Base-by-base conservation (phyloP, 1,140 invertebrate species). In the Drosophila rufa region DNA sequence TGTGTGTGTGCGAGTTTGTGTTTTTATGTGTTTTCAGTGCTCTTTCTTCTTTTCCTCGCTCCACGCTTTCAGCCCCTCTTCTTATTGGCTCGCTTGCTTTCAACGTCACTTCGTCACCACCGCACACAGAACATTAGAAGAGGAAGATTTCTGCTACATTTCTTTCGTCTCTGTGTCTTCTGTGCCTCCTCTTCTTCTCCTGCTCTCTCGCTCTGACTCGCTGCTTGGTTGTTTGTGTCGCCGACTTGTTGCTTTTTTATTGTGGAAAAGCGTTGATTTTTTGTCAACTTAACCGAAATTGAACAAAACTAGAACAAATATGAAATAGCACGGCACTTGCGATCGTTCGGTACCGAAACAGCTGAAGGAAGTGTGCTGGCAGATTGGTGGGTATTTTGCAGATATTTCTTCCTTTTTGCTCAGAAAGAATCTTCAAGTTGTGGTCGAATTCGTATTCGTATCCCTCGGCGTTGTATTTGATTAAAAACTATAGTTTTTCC, bases 21-120 rank as follows among this genome's bases (percentile, higher is more conserved):
- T 73, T 73, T 71, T 71, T 36, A 53, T 51, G 51, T 76, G 53
- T 75, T 56, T 70, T 75, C 48, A 47, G 42, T 22, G 47, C 50
- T 77, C 62, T 77, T 67, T 75, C 73, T 77, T 48, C 45, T 27
- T 57, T 38, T 48, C 66, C 22, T 56, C 40, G 33, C 27, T 75
- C 42, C 48, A n/a, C 25, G 27, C 57, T 50, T 25, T 42, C 15
- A 22, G 25, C 19, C 47, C 55, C 30, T 58, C 75, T 78, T 55
- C 65, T 25, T 71, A 58, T 62, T 60, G 53, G 53, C 64, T 77
- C 57, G 33, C 38, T 59, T 73, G 53, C 76, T 71, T 79, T 71
- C 46, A 56, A 58, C 76, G 75, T 79, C 75, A 79, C 75, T 79
- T 79, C 76, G 76, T 79, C 76, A 78, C 62, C 76, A 78, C 62